phyloP scores from a whole-genome alignment of 2,797 vertebrate species.

The Lithobates pipiens region DNA sequence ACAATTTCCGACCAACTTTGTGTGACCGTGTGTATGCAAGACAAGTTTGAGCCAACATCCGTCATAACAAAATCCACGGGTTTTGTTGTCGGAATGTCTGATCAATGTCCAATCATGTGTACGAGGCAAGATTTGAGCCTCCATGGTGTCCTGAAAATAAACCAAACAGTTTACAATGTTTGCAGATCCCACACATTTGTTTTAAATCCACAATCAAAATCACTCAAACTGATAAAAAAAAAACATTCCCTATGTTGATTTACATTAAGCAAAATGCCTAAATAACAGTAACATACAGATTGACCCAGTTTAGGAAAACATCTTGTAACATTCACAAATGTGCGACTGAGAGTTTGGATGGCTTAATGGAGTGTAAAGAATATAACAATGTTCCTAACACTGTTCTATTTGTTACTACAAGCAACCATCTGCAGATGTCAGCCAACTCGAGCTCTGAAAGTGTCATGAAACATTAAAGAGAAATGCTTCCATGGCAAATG shows the following conservation, averaged over 20 bases:
- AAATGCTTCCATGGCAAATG: neutral
- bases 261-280: neutral
- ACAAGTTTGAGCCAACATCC: too few relatives aligned
- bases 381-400: neutral
- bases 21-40: too few relatives aligned
- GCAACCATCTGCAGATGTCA: constrained; percentile 3
- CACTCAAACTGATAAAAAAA: neutral
- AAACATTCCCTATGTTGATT: neutral
- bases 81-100: too few relatives aligned
- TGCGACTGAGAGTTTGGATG: neutral
- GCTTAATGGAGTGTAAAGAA: neutral
- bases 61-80: too few relatives aligned
- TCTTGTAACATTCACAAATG: neutral
- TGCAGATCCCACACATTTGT: too few relatives aligned
- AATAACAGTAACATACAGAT: neutral
- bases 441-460: neutral
- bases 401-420: neutral
- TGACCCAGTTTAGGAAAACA: neutral
- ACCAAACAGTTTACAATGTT: too few relatives aligned
- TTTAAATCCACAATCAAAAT: too few relatives aligned
- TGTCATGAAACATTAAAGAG: neutral
- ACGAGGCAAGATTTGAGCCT: too few relatives aligned
- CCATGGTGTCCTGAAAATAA: neutral
- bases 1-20: too few relatives aligned
- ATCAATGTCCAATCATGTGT: too few relatives aligned